These are phyloP conservation scores for Nestor notabilis DNA, from an alignment of 2,113 vertebrate species.

Conservation along the genomic window DNA sequence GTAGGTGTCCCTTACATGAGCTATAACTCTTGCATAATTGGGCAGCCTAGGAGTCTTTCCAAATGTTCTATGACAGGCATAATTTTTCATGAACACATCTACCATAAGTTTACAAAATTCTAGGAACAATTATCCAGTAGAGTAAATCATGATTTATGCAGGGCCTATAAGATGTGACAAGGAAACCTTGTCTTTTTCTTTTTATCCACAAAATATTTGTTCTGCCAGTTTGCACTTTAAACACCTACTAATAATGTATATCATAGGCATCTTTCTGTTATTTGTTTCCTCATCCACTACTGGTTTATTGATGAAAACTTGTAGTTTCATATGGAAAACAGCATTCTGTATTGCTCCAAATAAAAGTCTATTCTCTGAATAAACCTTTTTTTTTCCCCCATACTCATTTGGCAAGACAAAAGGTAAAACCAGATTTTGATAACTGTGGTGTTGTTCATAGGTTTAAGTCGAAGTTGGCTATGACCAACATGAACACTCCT, in stretches of 20 bases:
- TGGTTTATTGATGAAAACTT: not conserved
- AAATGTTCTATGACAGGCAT: slow-evolving; percentile 67
- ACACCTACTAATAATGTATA: not conserved
- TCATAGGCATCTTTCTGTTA: not conserved
- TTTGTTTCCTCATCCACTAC: not conserved
- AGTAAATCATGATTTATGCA: slow-evolving; percentile 53
- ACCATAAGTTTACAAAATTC: slow-evolving; percentile 39
- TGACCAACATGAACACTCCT: fast-evolving
- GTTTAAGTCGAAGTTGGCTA: not conserved
- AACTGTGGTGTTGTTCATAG: not conserved
- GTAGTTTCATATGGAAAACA: not conserved
- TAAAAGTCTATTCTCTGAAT: not conserved
- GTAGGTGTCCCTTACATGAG: slow-evolving; percentile 69
- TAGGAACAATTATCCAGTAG: slow-evolving; percentile 51
- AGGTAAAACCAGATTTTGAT: not conserved
- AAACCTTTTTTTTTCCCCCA: not conserved
- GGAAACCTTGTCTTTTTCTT: not conserved
- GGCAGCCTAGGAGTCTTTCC: slow-evolving; percentile 71
- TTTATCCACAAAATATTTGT: not conserved
- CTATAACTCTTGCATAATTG: slow-evolving; percentile 79
- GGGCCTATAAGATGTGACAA: not conserved
- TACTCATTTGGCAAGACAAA: not conserved
- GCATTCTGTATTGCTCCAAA: not conserved
- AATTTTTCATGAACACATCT: slow-evolving; percentile 75
- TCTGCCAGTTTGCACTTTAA: not conserved